Base-by-base conservation (phyloP, 2,888 invertebrate species). In the Lasioglossum villosulum region DNA sequence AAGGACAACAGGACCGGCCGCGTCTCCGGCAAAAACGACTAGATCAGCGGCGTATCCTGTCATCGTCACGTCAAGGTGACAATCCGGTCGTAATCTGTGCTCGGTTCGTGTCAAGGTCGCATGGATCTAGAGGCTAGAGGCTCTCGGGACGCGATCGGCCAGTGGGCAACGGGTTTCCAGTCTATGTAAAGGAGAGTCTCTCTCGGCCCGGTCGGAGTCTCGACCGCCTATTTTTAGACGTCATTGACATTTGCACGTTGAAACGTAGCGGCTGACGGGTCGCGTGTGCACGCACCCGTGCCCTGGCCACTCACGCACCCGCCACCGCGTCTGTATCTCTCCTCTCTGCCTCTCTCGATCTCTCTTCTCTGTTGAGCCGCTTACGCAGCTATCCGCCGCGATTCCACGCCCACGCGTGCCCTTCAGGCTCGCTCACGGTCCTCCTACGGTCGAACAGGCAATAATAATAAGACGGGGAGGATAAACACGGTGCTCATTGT, bases 231-330 rank as follows among this genome's bases (percentile, higher is more conserved):
- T 93, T 92, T 92, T 93, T 93, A 93, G 91, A 89, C 87, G 92
- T 91, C 92, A 93, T 92, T 94, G 93, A 93, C 93, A 93, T 93
- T 93, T 92, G 91, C 91, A 88, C 90, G 90, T 66, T 66, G 66
- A 66, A 66, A 34, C 30, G 66, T 90, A 87, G 89, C 79, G 70
- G 66, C 42, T 39, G 59, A 80, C 70, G 79, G 52, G 78, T 80
- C 82, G 81, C 82, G 79, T 73, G 88, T 79, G 80, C 82, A 77
- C 79, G 75, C 45, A 8, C 45, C 48, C 72, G 48, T 72, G 42
- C 30, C 45, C 45, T 39, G 37, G 34, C 74, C 56, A 27, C 78
- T 71, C 80, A 74, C 74, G 76, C 86, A 70, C 66, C 52, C 59
- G 59, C 59, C 59, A 4, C 27, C 23, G 2, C 52, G 8, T 52